phyloP scores from a whole-genome alignment of 2,113 vertebrate genomes.

The Neodon shergylaensis region DNA sequence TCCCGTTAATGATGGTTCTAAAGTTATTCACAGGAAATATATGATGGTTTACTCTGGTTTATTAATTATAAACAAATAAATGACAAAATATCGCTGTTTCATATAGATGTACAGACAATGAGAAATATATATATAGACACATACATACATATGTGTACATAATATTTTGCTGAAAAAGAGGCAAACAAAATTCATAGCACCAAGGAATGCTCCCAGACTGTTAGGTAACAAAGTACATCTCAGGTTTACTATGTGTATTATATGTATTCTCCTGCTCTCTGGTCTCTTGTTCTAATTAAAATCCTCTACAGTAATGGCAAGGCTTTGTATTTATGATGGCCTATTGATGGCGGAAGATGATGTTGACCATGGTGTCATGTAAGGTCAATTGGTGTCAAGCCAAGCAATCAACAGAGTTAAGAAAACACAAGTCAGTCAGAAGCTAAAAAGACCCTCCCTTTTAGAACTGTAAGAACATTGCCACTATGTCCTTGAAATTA shows the following conservation, averaged over 20 bases:
- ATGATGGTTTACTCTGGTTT: not conserved
- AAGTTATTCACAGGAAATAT: not conserved
- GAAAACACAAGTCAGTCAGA: not conserved
- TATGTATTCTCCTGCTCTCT: not conserved
- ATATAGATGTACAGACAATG: not conserved
- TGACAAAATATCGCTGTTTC: not conserved
- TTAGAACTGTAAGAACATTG: not conserved
- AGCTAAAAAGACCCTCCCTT: not conserved
- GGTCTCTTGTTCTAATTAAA: slow-evolving; percentile 44
- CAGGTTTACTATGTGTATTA: not conserved
- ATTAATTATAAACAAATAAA: not conserved
- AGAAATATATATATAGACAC: no score
- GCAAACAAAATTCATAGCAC: not conserved
- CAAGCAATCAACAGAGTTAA: slow-evolving; percentile 43
- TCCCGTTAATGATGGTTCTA: not conserved
- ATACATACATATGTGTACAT: not conserved
- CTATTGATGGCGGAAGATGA: not conserved
- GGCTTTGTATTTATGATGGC: not conserved
- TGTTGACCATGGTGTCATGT: not conserved
- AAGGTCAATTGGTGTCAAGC: slow-evolving; percentile 15
- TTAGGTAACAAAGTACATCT: not conserved
- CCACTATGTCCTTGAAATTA: slow-evolving; percentile 22
- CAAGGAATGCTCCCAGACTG: not conserved
- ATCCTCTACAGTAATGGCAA: not conserved
- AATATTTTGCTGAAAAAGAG: not conserved